These are phyloP conservation scores for Euproctis similis DNA, from an alignment of 2,888 invertebrate genomes.

Conservation along the genomic window DNA sequence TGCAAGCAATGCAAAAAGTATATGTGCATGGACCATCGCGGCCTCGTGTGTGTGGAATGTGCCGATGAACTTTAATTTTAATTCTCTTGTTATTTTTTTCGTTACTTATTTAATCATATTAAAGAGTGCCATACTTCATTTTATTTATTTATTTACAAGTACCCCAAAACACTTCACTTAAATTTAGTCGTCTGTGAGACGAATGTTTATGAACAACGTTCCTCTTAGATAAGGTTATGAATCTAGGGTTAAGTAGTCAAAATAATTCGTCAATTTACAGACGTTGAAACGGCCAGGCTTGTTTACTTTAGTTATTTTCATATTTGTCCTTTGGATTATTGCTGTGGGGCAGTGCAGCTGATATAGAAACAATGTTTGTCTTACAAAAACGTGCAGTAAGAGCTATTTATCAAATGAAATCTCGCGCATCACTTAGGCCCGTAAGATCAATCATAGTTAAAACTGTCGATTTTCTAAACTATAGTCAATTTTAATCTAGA, in stretches of 20 bases:
- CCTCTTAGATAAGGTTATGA: conserved; percentile 2
- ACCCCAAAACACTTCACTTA: conserved; percentile 3
- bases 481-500: too few species aligned
- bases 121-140: conserved; percentile 3
- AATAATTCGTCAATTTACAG: too few species aligned
- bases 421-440: too few species aligned
- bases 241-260: not conserved
- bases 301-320: too few species aligned
- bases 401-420: too few species aligned
- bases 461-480: too few species aligned
- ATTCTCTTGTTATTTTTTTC: conserved; percentile 3
- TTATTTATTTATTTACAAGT: conserved; percentile 1
- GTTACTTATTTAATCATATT: conserved; percentile 3
- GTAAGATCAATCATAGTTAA: too few species aligned
- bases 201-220: conserved; percentile 8
- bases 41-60: conserved; percentile 4
- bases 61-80: conserved; percentile 1
- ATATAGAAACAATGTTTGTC: too few species aligned
- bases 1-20: conserved; percentile 7
- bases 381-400: too few species aligned
- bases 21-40: conserved; percentile 4
- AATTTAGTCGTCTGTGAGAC: conserved; percentile 8
- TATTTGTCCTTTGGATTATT: too few species aligned
- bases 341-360: too few species aligned
- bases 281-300: too few species aligned